Percentiles rank a stretch among this genome's conserved stretches.
Evolutionary conservation across 1,140 invertebrate genomes (phyloP).

Genomic region (Euborellia annulipes): DNA sequence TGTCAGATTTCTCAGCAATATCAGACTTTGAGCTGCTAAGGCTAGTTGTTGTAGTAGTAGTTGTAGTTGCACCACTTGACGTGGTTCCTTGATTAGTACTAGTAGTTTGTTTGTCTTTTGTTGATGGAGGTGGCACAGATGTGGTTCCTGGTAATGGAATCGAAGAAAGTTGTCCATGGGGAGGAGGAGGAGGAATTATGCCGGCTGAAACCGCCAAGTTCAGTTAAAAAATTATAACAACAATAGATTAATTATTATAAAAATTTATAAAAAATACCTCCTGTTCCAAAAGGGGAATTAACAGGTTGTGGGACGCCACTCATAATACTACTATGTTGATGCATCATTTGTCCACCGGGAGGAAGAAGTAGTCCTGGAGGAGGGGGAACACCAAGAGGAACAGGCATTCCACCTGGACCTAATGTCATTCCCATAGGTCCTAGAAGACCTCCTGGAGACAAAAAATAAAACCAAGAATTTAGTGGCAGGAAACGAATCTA

Average conservation of each 20-base stretch:
- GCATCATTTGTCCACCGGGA: constrained; percentile 24
- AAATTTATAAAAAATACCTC: constrained; percentile 5
- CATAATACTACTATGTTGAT: constrained; percentile 25
- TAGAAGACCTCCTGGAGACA: constrained; percentile 24
- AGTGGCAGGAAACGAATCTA: too few relatives aligned
- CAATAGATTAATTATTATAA: constrained; percentile 1
- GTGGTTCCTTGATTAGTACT: too few relatives aligned
- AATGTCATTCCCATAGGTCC: constrained; percentile 32
- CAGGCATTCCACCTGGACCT: constrained; percentile 37
- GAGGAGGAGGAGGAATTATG: constrained; percentile 11
- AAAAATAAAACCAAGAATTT: too few relatives aligned
- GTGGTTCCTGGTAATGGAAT: constrained; percentile 20
- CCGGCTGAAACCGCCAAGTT: constrained; percentile 11
- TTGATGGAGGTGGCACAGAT: too few relatives aligned
- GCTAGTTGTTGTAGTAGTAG: too few relatives aligned
- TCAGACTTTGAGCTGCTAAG: too few relatives aligned
- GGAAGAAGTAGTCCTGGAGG: constrained; percentile 29
- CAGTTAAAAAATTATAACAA: constrained; percentile 12
- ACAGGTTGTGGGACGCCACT: constrained; percentile 29
- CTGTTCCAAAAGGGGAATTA: constrained; percentile 29
- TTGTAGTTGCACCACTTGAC: too few relatives aligned
- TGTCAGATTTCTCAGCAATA: too few relatives aligned
- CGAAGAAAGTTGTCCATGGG: constrained; percentile 22
- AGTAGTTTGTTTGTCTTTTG: too few relatives aligned
- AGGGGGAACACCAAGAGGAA: constrained; percentile 45